phyloP scores from a whole-genome alignment of 2,113 vertebrate species.

The Sprattus sprattus region DNA sequence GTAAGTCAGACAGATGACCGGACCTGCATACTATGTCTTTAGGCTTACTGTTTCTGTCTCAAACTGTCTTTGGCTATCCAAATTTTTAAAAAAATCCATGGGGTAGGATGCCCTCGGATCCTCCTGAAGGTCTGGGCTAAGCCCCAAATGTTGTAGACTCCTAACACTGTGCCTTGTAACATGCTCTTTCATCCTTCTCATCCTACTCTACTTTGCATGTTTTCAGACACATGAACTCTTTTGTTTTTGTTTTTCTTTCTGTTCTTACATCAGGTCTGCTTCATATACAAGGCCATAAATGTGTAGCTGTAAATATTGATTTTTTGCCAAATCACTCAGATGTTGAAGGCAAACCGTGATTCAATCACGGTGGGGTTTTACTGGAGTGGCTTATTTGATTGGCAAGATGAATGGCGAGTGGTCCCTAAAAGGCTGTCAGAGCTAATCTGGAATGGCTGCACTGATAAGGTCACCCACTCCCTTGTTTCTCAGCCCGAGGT shows the following conservation, averaged over 20 bases:
- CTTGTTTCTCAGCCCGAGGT: conserved; percentile 23
- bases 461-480: conserved; percentile 65
- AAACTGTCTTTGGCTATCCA: no score
- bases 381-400: conserved; percentile 51
- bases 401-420: conserved; percentile 65
- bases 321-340: conserved; percentile 63
- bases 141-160: no score
- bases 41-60: no score
- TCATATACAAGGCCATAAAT: background rate
- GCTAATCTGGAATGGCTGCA: conserved; percentile 59
- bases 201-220: background rate
- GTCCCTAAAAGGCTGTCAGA: conserved; percentile 70
- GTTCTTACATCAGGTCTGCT: background rate
- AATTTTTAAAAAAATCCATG: no score
- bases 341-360: conserved; percentile 56
- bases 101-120: no score
- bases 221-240: background rate
- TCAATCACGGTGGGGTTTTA: conserved; percentile 61
- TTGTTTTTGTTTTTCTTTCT: conserved; percentile 5
- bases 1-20: no score
- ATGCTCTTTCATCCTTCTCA: no score
- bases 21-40: no score
- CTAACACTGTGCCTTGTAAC: no score
- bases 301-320: conserved; percentile 58
- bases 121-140: no score